Evolutionary conservation across 1,140 invertebrate genomes (phyloP).

Genomic region (Eciton burchellii): DNA sequence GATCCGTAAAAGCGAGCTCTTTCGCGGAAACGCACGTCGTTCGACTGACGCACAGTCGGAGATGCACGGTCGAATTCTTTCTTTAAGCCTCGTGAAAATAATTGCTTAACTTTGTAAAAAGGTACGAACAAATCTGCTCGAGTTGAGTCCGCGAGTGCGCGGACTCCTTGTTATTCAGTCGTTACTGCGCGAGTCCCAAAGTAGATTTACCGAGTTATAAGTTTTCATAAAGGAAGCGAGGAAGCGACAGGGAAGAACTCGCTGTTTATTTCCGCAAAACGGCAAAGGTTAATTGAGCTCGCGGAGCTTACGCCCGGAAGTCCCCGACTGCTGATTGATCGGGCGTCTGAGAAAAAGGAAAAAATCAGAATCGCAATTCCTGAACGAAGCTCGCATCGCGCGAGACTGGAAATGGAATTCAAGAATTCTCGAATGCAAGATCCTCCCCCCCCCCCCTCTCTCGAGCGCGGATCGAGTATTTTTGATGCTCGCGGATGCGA

Average conservation of each 20-base stretch:
- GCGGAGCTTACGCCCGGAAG: too few species aligned
- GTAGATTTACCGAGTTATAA: conserved; percentile 44
- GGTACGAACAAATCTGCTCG: conserved; percentile 12
- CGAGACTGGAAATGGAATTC: too few species aligned
- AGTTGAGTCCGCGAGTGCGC: conserved; percentile 12
- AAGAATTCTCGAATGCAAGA: too few species aligned
- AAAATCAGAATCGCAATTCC: too few species aligned
- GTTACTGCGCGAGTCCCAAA: conserved; percentile 19
- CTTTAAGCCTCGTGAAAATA: conserved; percentile 24
- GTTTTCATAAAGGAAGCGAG: conserved; percentile 18
- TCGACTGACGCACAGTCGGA: background rate
- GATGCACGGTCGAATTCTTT: background rate
- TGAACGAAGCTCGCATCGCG: too few species aligned
- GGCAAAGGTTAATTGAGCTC: conserved; percentile 10
- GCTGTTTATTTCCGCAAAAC: conserved; percentile 19
- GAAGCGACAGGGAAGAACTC: conserved; percentile 22
- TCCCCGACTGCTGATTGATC: too few species aligned
- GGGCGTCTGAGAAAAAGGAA: too few species aligned
- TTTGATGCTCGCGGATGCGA: background rate
- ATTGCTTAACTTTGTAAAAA: conserved; percentile 31
- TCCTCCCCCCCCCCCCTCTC: too few species aligned
- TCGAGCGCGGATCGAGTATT: too few species aligned
- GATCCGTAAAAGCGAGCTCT: conserved; percentile 13
- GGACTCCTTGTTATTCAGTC: conserved; percentile 26
- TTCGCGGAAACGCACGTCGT: background rate